Evolutionary conservation across 2,113 vertebrate species (phyloP).

Genomic region (Xyliphius kryptos): DNA sequence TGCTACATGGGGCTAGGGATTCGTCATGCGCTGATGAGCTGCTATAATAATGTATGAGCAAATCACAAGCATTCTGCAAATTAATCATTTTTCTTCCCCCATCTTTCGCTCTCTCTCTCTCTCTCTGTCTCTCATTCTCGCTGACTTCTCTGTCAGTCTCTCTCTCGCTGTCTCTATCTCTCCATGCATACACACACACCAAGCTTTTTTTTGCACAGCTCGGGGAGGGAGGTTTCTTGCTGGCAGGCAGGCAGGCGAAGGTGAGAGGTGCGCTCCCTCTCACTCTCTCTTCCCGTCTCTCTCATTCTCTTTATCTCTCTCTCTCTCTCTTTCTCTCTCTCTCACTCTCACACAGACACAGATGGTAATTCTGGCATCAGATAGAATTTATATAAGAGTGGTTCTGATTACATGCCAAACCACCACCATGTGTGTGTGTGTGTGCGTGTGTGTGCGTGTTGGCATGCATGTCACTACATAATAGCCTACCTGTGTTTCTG

Average conservation of each 20-base stretch:
- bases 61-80: conserved; percentile 90
- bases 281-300: no score
- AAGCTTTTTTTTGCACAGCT: conserved; percentile 72
- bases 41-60: conserved; percentile 92
- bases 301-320: no score
- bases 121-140: conserved; percentile 48
- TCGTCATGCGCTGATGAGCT: conserved; percentile 88
- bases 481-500: conserved; percentile 4
- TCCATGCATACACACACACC: no score
- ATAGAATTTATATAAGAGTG: conserved; percentile 90
- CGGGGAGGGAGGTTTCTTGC: conserved; percentile 74
- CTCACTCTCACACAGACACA: no score
- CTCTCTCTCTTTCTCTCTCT: no score
- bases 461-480: conserved; percentile 18
- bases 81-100: conserved; percentile 77
- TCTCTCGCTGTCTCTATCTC: no score
- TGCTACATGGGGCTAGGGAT: conserved; percentile 71
- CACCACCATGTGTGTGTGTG: conserved; percentile 49
- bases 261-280: no score
- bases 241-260: conserved; percentile 67
- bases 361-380: conserved; percentile 92
- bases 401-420: conserved; percentile 85
- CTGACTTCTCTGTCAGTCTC: no score
- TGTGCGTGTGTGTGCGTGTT: conserved; percentile 5
- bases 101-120: conserved; percentile 58